Conservation (phyloP, 1,140 invertebrate genomes). For the Polyergus mexicanus region DNA sequence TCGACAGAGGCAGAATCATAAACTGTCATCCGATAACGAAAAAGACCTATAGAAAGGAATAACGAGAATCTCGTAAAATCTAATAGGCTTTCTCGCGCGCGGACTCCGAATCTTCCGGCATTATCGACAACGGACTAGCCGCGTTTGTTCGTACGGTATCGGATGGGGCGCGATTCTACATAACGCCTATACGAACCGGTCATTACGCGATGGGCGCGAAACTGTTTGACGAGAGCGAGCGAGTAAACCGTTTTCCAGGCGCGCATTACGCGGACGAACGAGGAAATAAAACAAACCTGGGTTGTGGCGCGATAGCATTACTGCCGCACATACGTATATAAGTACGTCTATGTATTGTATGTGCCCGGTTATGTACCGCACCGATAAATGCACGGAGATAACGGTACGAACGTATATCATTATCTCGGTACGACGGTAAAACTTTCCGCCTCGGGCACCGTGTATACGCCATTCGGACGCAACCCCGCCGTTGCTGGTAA, state of each 20-base stretch:
- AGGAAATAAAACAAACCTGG: conserved; percentile 77
- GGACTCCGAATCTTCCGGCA: conserved; percentile 42
- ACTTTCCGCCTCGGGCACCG: conserved; percentile 59
- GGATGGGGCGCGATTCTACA: conserved; percentile 37
- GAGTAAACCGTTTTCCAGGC: conserved; percentile 69
- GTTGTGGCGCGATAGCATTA: conserved; percentile 63
- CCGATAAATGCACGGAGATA: conserved; percentile 79
- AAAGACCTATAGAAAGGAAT: conserved; percentile 14
- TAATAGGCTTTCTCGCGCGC: conserved; percentile 16
- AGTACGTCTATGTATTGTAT: neutral
- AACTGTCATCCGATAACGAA: conserved; percentile 52
- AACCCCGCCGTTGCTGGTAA: conserved; percentile 27
- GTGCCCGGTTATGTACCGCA: conserved; percentile 54
- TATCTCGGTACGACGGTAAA: conserved; percentile 75
- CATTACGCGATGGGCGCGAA: conserved; percentile 66
- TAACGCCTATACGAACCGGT: conserved; percentile 57
- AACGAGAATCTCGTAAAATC: conserved; percentile 68
- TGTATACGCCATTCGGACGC: conserved; percentile 56
- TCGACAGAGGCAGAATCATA: neutral
- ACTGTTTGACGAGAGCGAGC: conserved; percentile 60
- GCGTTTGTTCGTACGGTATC: conserved; percentile 18
- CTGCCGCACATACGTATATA: neutral
- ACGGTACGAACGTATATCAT: conserved; percentile 77
- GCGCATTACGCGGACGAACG: conserved; percentile 72
- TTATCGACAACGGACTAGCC: conserved; percentile 55